phyloP scores from a whole-genome alignment of 2,113 vertebrate species.

The Brachypteracias leptosomus region DNA sequence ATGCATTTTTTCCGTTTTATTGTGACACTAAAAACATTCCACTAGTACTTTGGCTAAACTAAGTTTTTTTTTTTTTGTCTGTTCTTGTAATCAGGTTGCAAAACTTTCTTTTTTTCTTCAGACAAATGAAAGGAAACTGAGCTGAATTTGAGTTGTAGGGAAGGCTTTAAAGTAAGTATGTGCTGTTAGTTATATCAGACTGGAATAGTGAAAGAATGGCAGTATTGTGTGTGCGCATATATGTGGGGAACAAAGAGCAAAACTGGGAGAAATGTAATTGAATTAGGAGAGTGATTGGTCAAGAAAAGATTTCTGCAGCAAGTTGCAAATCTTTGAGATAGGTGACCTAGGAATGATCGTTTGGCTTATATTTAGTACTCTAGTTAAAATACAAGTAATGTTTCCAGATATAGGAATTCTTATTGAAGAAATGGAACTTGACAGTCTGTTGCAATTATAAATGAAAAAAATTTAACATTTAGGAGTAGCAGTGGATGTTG shows the following conservation, averaged over 20 bases:
- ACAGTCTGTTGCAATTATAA: neutral
- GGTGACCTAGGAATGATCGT: neutral
- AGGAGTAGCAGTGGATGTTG: neutral
- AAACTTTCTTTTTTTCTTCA: neutral
- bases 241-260: neutral
- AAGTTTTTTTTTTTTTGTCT: neutral
- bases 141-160: neutral
- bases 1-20: neutral
- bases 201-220: neutral
- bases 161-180: neutral
- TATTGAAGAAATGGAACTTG: neutral
- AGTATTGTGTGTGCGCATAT: neutral
- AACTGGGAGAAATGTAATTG: neutral
- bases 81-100: neutral
- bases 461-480: neutral
- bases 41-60: neutral
- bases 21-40: neutral
- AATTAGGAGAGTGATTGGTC: neutral
- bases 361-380: neutral
- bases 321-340: neutral
- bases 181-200: neutral
- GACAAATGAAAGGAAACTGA: neutral
- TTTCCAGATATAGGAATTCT: neutral
- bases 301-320: neutral
- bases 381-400: neutral